These are phyloP conservation scores for Salpingus planirostris DNA, from an alignment of 2,888 invertebrate genomes.

Conservation along the genomic window DNA sequence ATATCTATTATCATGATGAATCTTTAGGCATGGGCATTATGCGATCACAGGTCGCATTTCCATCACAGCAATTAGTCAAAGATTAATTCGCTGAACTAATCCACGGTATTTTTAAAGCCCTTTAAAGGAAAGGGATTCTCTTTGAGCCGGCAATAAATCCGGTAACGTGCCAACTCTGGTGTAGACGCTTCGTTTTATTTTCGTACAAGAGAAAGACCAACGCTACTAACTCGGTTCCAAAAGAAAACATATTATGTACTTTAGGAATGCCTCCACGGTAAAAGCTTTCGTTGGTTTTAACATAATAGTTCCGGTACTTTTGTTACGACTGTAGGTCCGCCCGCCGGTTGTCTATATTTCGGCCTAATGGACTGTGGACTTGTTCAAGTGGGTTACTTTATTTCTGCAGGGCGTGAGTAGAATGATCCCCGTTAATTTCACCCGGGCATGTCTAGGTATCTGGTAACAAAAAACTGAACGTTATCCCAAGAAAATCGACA, in stretches of 20 bases:
- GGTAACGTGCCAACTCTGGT: too few relatives aligned
- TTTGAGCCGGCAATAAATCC: too few relatives aligned
- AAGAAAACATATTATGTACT: constrained; percentile 16
- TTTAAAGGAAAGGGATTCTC: constrained; percentile 6
- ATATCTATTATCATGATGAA: too few relatives aligned
- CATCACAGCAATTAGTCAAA: too few relatives aligned
- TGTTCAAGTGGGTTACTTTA: constrained; percentile 24
- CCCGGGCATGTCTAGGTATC: background rate
- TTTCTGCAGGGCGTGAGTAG: constrained; percentile 22
- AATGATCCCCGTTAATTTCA: constrained; percentile 15
- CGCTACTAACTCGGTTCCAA: constrained; percentile 11
- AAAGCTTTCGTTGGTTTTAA: constrained; percentile 17
- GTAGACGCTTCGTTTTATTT: too few relatives aligned
- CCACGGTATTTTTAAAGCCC: background rate
- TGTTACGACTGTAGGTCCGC: constrained; percentile 18
- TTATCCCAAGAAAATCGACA: too few relatives aligned
- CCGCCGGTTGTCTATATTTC: constrained; percentile 21
- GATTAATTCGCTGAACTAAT: background rate
- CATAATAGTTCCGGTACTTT: constrained; percentile 18
- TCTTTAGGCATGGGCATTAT: too few relatives aligned
- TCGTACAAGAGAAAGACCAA: too few relatives aligned
- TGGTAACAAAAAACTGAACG: too few relatives aligned
- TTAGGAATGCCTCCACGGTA: constrained; percentile 9
- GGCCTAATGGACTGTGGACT: constrained; percentile 25
- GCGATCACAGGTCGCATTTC: too few relatives aligned